A percentile compares a stretch with the other conserved stretches of the same genome.
phyloP scores from a whole-genome alignment of 2,113 vertebrate genomes.

The Dryoscopus gambensis region DNA sequence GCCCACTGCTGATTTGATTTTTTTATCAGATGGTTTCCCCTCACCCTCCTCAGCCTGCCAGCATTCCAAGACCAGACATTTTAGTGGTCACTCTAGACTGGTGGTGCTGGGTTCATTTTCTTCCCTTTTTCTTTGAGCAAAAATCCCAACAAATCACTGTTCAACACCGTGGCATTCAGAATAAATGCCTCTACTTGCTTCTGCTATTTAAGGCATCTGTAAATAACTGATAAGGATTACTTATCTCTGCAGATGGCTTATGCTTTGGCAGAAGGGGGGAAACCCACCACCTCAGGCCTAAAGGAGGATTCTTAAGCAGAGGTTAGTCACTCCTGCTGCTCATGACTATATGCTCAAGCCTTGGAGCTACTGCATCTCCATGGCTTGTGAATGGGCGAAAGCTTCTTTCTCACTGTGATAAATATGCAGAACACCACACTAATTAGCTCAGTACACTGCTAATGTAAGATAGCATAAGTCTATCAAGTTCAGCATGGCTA shows the following conservation, averaged over 20 bases:
- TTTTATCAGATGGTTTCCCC: neutral
- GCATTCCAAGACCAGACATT: neutral
- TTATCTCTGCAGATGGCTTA: constrained; percentile 2
- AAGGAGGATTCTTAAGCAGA: neutral
- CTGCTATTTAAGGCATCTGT: neutral
- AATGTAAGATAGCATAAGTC: neutral
- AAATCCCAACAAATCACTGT: neutral
- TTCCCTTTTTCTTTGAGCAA: neutral
- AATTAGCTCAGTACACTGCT: neutral
- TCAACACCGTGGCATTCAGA: neutral
- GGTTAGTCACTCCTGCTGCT: neutral
- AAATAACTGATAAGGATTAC: neutral
- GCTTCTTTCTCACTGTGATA: neutral
- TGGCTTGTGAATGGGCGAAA: neutral
- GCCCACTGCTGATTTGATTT: neutral
- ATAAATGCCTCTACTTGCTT: neutral
- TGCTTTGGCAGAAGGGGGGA: neutral
- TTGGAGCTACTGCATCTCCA: neutral
- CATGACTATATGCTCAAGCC: neutral
- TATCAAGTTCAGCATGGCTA: neutral
- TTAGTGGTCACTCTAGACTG: neutral
- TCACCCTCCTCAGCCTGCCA: neutral
- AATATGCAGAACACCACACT: neutral
- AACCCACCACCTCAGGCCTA: neutral
- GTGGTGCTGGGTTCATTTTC: neutral